A percentile compares a stretch with the other conserved stretches of the same genome.
phyloP scores from a whole-genome alignment of 1,140 invertebrate genomes.

The Neodiprion virginianus region DNA sequence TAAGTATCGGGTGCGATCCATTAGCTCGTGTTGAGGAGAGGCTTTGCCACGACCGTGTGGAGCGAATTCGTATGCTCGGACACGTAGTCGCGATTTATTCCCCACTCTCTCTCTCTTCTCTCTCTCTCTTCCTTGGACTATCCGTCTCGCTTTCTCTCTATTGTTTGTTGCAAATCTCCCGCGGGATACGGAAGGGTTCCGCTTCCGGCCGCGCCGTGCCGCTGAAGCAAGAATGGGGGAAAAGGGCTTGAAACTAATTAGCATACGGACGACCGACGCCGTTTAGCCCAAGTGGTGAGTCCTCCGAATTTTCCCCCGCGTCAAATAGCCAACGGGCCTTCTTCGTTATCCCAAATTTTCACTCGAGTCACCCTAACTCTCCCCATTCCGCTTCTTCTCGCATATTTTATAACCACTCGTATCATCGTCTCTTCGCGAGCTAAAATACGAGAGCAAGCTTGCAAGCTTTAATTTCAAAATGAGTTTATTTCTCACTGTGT shows the following conservation, averaged over 20 bases:
- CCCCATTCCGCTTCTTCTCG: too few species aligned
- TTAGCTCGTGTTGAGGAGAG: not conserved
- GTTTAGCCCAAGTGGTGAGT: not conserved
- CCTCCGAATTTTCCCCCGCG: not conserved
- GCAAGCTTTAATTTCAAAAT: too few species aligned
- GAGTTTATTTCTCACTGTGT: too few species aligned
- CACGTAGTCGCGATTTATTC: conserved; percentile 1
- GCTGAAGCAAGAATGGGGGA: not conserved
- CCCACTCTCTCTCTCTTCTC: not conserved
- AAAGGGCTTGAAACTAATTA: not conserved
- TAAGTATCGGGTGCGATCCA: not conserved
- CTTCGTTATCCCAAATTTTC: too few species aligned
- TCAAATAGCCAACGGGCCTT: too few species aligned
- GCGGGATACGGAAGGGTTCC: not conserved
- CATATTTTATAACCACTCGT: too few species aligned
- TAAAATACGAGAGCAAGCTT: too few species aligned
- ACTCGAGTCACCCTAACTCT: too few species aligned
- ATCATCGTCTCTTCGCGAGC: too few species aligned
- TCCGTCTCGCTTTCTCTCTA: not conserved
- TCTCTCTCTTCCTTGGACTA: not conserved
- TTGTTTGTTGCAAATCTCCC: conserved; percentile 2
- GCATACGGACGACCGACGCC: not conserved
- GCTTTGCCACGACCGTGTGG: not conserved
- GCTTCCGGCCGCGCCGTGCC: not conserved
- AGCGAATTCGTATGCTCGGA: not conserved